Conservation (phyloP, 2,797 vertebrate species). For the Sparus aurata region DNA sequence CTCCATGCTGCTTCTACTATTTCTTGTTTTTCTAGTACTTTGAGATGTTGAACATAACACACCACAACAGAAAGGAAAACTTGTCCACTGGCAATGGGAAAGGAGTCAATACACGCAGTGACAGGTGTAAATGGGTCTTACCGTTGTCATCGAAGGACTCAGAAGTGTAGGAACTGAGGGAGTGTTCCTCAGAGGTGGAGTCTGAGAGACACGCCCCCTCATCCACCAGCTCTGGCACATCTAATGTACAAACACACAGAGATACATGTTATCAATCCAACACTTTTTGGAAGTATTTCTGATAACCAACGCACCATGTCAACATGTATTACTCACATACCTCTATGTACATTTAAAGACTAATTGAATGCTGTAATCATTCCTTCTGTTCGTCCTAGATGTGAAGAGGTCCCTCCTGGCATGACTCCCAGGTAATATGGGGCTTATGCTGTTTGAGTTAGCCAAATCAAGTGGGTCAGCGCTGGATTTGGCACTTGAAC, state of each 20-base stretch:
- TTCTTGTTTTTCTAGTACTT: no score
- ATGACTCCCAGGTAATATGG: constrained; percentile 5
- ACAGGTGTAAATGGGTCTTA: constrained; percentile 74
- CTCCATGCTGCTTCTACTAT: no score
- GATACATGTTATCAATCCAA: constrained; percentile 12
- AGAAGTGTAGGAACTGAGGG: constrained; percentile 93
- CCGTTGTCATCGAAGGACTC: constrained; percentile 96
- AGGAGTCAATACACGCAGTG: no score
- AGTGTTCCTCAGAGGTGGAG: constrained; percentile 93
- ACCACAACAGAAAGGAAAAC: no score
- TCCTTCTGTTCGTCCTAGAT: neutral
- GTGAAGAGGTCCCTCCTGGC: constrained; percentile 2
- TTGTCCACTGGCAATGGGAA: no score
- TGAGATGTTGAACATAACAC: no score
- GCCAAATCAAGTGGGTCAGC: constrained; percentile 9
- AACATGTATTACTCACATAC: neutral
- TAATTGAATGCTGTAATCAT: neutral
- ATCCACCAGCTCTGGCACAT: constrained; percentile 85
- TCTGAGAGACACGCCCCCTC: constrained; percentile 91
- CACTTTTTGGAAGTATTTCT: neutral
- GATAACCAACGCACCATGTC: neutral
- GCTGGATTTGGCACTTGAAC: constrained; percentile 6
- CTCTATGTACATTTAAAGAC: neutral
- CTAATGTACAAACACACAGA: constrained; percentile 75
- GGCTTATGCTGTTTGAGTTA: constrained; percentile 5